Conservation (phyloP, 2,113 vertebrate species). For the Anolis carolinensis region DNA sequence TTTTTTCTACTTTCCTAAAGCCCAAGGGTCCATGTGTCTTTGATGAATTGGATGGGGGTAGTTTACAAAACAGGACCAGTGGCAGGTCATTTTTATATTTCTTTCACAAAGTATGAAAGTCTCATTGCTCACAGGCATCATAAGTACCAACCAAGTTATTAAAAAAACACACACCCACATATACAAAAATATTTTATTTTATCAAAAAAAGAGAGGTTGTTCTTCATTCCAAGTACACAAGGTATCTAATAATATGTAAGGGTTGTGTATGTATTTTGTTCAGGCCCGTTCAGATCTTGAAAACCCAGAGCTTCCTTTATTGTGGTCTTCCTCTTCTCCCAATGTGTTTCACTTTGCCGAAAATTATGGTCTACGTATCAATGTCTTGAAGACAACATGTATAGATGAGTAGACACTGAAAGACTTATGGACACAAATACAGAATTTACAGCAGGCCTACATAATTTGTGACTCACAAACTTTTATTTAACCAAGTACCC, state of each 20-base stretch:
- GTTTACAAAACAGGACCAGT: constrained; percentile 30
- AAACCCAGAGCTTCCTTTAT: too few species aligned
- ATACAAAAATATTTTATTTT: constrained; percentile 40
- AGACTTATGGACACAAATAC: background rate
- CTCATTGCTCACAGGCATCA: constrained; percentile 54
- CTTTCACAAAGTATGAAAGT: constrained; percentile 45
- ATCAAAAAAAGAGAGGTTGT: constrained; percentile 61
- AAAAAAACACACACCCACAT: too few species aligned
- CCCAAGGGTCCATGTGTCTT: constrained; percentile 26
- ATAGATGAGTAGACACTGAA: too few species aligned
- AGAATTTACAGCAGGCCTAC: constrained; percentile 4
- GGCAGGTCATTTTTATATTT: constrained; percentile 54
- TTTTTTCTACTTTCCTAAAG: constrained; percentile 38
- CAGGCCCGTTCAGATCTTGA: too few species aligned
- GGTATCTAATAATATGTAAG: constrained; percentile 48
- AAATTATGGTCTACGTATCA: too few species aligned
- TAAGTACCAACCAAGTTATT: constrained; percentile 38
- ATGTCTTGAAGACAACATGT: too few species aligned
- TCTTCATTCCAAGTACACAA: constrained; percentile 50
- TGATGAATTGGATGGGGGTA: constrained; percentile 36
- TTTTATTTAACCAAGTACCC: background rate
- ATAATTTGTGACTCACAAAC: background rate
- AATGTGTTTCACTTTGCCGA: too few species aligned
- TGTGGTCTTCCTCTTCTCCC: too few species aligned
- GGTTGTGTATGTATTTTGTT: too few species aligned